Conservation (phyloP, 2,113 vertebrate genomes). For the Trinectes maculatus region DNA sequence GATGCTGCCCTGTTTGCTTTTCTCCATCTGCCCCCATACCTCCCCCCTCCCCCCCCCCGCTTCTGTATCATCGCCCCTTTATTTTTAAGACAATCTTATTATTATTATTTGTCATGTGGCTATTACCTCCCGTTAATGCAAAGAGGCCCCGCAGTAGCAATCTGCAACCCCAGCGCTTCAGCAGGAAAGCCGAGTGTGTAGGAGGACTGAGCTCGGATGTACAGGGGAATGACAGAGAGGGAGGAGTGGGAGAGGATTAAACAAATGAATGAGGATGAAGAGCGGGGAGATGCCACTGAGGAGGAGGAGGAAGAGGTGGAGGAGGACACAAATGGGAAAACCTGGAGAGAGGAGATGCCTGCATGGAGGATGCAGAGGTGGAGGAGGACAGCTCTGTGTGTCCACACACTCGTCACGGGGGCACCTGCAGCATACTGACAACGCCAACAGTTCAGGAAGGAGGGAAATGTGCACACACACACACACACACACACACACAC, state of each 20-base stretch:
- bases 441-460: conserved; percentile 52
- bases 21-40: conserved; percentile 38
- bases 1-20: conserved; percentile 18
- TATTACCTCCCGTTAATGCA: conserved; percentile 47
- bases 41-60: conserved; percentile 17
- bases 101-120: conserved; percentile 50
- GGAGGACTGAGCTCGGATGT: conserved; percentile 48
- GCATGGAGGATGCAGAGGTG: conserved; percentile 52
- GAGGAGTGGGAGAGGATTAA: conserved; percentile 68
- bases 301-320: conserved; percentile 46
- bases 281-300: conserved; percentile 39
- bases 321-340: conserved; percentile 51
- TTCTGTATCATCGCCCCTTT: conserved; percentile 7
- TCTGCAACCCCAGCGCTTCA: conserved; percentile 39
- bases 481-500: conserved; percentile 11
- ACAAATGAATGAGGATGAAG: conserved; percentile 67
- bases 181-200: conserved; percentile 32
- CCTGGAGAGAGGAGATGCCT: conserved; percentile 53
- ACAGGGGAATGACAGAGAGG: conserved; percentile 47
- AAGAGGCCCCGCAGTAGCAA: conserved; percentile 40
- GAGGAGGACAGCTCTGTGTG: conserved; percentile 55
- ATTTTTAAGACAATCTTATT: conserved; percentile 40
- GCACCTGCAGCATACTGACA: conserved; percentile 62
- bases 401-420: conserved; percentile 57
- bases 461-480: conserved; percentile 19